Conservation (phyloP, 2,797 vertebrate species). For the Bryconaethiops microstoma region DNA sequence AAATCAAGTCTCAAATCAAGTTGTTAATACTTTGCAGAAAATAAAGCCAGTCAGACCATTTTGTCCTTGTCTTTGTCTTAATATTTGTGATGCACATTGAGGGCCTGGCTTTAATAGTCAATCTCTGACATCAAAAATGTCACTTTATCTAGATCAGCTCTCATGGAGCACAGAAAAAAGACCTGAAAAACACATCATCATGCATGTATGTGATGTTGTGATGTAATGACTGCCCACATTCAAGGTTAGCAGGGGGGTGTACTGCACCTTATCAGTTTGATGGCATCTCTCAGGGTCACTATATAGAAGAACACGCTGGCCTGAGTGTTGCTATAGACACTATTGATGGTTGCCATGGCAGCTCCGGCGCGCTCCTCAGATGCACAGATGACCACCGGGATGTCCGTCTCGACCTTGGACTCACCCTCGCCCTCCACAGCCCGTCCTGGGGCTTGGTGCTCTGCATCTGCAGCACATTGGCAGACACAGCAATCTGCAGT, state of each 20-base stretch:
- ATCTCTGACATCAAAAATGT: not conserved
- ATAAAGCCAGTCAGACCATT: no score
- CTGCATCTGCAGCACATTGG: slow-evolving; percentile 54
- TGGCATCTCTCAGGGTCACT: slow-evolving; percentile 84
- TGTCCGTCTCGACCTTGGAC: slow-evolving; percentile 69
- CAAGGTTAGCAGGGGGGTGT: not conserved
- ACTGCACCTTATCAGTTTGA: slow-evolving; percentile 82
- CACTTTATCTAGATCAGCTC: not conserved
- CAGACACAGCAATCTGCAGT: not conserved
- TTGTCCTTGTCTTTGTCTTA: no score
- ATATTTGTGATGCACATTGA: no score
- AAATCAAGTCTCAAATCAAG: not conserved
- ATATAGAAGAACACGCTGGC: slow-evolving; percentile 90
- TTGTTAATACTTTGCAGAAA: not conserved
- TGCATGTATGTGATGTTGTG: not conserved
- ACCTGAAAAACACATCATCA: not conserved
- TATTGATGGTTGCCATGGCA: slow-evolving; percentile 91
- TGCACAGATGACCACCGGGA: slow-evolving; percentile 90
- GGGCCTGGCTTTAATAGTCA: no score
- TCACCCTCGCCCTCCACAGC: not conserved
- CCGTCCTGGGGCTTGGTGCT: not conserved
- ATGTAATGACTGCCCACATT: not conserved
- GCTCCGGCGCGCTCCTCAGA: slow-evolving; percentile 88
- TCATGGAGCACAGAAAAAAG: not conserved
- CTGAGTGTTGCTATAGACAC: slow-evolving; percentile 88